Evolutionary conservation across 2,888 invertebrate genomes (phyloP), one percentile per base, ranked within the genome.

Genomic region (Meiosimyza platycephala): DNA sequence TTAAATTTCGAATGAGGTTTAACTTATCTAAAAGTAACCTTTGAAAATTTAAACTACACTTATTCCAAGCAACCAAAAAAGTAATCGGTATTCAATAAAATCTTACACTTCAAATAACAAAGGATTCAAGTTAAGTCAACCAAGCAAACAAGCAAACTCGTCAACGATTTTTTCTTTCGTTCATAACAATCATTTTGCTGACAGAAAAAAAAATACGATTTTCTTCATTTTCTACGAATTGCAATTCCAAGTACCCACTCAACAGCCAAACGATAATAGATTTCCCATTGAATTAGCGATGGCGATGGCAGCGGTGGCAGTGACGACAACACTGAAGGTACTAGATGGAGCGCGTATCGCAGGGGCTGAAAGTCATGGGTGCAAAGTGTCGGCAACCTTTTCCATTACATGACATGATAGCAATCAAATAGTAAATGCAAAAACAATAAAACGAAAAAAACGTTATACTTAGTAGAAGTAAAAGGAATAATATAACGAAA

Each of bases 371-470:
- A 11, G 22, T 52, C n/a, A 48, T 47, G 66, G 57, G 60, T 60
- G 68, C 64, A 57, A 48, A 60, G 57, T 65, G 65, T 68, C 51
- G 64, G 74, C 64, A 52, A 50, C 72, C 63, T 70, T 51, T 72
- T 40, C 22, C 71, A 64, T 71, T 52, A 48, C 52, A 71, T 68
- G 55, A 33, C 64, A 52, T 18, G 59, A 59, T 63, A 71, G 57
- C 67, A 72, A 72, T 54, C 62, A 51, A 22, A 65, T 48, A 67
- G 51, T 12, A 50, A 60, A 28, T 40, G 51, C 28, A 66, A 66
- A 16, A 47, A 65, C 16, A 1, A 16, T 28, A 55, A 51, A 65
- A 50, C 3, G 52, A 57, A 22, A 54, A 63, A 15, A 48, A 63
- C 6, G 11, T 15, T 28, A 22, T 48, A 48, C 63, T 4, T 28